A percentile compares a stretch with the other conserved stretches of the same genome.
phyloP scores from a whole-genome alignment of 2,888 invertebrate species.

The Vandiemenella viatica region DNA sequence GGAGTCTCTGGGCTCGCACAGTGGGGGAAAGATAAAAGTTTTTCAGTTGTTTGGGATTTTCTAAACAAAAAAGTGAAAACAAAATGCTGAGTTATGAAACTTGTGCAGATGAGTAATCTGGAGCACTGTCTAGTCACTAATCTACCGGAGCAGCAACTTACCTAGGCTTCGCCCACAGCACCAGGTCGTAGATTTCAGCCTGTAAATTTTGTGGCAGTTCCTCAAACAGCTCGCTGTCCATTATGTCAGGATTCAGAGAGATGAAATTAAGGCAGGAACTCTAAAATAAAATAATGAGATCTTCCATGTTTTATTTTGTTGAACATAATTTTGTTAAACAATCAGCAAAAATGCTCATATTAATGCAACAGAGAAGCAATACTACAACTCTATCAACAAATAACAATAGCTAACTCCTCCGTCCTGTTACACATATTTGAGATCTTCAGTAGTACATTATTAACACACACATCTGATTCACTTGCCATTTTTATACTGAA shows the following conservation, averaged over 20 bases:
- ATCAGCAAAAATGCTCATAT: too few relatives aligned
- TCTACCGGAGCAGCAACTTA: too few relatives aligned
- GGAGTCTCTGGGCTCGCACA: conserved; percentile 14
- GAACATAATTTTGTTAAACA: too few relatives aligned
- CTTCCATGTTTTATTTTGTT: too few relatives aligned
- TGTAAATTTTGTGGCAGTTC: conserved; percentile 40
- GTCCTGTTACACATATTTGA: too few relatives aligned
- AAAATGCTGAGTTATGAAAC: not conserved
- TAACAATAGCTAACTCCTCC: too few relatives aligned
- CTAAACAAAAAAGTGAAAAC: conserved; percentile 11
- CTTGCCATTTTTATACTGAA: too few relatives aligned
- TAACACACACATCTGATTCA: too few relatives aligned
- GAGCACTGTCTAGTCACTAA: not conserved
- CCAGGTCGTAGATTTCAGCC: conserved; percentile 38
- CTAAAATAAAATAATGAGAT: too few relatives aligned
- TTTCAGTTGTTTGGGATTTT: conserved; percentile 17
- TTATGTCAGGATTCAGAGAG: conserved; percentile 35
- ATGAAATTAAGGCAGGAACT: conserved; percentile 36
- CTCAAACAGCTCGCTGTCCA: conserved; percentile 38
- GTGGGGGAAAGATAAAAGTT: conserved; percentile 14
- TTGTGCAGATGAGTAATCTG: not conserved
- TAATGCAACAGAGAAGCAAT: too few relatives aligned
- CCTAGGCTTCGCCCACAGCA: conserved; percentile 29
- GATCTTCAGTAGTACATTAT: too few relatives aligned
- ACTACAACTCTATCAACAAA: too few relatives aligned